Evolutionary conservation across 2,888 invertebrate species (phyloP).

Genomic region (Bugula neritina): DNA sequence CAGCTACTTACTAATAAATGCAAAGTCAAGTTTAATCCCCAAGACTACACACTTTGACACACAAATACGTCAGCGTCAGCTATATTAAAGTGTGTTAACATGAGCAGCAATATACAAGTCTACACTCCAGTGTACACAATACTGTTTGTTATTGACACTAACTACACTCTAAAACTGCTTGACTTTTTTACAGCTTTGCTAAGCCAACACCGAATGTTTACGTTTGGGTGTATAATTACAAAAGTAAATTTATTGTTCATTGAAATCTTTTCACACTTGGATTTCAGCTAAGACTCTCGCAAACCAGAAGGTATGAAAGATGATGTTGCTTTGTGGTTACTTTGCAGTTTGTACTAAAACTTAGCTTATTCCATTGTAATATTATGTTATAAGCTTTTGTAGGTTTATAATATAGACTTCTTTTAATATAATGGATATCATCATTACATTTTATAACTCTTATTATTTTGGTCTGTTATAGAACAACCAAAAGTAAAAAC

Average conservation of each 20-base stretch:
- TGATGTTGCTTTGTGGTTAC: too few species aligned
- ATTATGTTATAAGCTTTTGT: too few species aligned
- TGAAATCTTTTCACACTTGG: constrained; percentile 23
- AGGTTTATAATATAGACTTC: too few species aligned
- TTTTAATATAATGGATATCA: too few species aligned
- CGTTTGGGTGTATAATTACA: neutral
- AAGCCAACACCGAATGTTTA: neutral
- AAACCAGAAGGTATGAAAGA: too few species aligned
- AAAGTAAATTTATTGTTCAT: neutral
- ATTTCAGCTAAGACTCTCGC: neutral
- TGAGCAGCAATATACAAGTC: neutral
- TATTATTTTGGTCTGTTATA: too few species aligned
- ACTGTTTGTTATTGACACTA: neutral
- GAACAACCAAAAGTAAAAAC: too few species aligned
- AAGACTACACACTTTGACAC: neutral
- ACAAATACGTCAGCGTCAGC: neutral
- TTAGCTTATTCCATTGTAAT: too few species aligned
- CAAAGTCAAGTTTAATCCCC: neutral
- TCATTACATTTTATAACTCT: too few species aligned
- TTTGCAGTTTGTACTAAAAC: too few species aligned
- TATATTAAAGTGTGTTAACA: neutral
- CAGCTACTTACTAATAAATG: neutral
- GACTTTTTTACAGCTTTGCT: neutral
- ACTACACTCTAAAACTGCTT: neutral
- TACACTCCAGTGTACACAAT: neutral